Conservation (phyloP, 2,113 vertebrate species). For the Dasyurus viverrinus region DNA sequence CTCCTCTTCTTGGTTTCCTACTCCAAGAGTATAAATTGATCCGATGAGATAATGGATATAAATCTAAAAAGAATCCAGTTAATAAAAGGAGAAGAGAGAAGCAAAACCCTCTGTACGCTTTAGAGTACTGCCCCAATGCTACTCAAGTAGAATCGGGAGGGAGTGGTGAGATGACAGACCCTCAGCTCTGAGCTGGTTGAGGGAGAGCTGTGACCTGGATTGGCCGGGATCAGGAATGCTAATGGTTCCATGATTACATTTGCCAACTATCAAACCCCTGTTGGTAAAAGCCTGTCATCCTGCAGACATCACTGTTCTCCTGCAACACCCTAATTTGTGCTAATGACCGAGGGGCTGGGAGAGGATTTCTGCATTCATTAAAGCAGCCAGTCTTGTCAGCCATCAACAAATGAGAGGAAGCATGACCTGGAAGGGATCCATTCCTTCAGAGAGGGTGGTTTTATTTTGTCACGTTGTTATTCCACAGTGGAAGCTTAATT, state of each 20-base stretch:
- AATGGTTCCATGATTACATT: slow-evolving; percentile 60
- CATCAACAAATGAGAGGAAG: background rate
- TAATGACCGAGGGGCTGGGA: slow-evolving; percentile 25
- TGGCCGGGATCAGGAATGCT: slow-evolving; percentile 45
- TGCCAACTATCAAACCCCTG: slow-evolving; percentile 57
- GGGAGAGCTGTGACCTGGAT: background rate
- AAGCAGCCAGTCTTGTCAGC: slow-evolving; percentile 22
- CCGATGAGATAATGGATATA: background rate
- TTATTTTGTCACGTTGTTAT: background rate
- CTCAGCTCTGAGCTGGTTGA: background rate
- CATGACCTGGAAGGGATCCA: background rate
- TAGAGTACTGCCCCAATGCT: background rate
- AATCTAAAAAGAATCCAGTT: background rate
- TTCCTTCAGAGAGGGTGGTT: slow-evolving; percentile 4
- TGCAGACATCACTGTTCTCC: slow-evolving; percentile 49
- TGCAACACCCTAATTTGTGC: slow-evolving; percentile 52
- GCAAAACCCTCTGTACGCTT: background rate
- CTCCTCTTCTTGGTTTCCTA: background rate
- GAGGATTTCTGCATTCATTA: slow-evolving; percentile 14
- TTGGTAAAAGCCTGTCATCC: slow-evolving; percentile 59
- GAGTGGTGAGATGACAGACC: slow-evolving; percentile 19
- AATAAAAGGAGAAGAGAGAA: background rate
- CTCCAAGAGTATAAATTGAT: background rate
- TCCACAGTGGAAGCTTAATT: background rate
- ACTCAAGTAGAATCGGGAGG: background rate